Evolutionary conservation across 2,113 vertebrate species (phyloP).

Genomic region (Epinephelus cyanopodus): DNA sequence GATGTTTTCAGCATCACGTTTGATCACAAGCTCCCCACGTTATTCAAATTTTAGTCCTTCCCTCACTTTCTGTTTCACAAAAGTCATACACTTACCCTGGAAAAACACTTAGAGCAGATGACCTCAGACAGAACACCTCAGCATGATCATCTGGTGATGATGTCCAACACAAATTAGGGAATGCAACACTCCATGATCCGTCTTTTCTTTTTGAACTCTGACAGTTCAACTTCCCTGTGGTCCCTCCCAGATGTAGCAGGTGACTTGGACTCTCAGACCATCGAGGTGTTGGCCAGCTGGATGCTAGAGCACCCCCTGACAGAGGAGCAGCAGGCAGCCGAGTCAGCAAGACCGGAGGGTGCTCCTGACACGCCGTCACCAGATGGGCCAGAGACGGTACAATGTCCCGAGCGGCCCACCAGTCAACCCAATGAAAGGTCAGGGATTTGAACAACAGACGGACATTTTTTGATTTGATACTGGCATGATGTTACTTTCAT

Average conservation of each 20-base stretch:
- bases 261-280: constrained; percentile 85
- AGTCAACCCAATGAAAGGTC: constrained; percentile 84
- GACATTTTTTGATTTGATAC: neutral
- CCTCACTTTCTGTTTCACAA: neutral
- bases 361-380: constrained; percentile 78
- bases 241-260: constrained; percentile 82
- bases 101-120: constrained; percentile 24
- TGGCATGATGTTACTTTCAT: neutral
- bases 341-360: constrained; percentile 59
- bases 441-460: neutral
- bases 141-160: constrained; percentile 20
- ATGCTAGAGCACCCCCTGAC: constrained; percentile 87
- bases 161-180: constrained; percentile 30
- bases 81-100: neutral
- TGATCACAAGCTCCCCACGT: neutral
- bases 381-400: constrained; percentile 86
- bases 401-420: constrained; percentile 82
- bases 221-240: constrained; percentile 55
- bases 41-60: neutral
- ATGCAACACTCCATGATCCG: constrained; percentile 28
- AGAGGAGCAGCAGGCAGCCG: constrained; percentile 79
- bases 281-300: constrained; percentile 87
- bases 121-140: constrained; percentile 6
- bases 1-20: constrained; percentile 5
- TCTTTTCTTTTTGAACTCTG: constrained; percentile 55